Evolutionary conservation across 2,888 invertebrate species (phyloP), one percentile per base, ranked within the genome.

Genomic region (Habrosyne pyritoides): DNA sequence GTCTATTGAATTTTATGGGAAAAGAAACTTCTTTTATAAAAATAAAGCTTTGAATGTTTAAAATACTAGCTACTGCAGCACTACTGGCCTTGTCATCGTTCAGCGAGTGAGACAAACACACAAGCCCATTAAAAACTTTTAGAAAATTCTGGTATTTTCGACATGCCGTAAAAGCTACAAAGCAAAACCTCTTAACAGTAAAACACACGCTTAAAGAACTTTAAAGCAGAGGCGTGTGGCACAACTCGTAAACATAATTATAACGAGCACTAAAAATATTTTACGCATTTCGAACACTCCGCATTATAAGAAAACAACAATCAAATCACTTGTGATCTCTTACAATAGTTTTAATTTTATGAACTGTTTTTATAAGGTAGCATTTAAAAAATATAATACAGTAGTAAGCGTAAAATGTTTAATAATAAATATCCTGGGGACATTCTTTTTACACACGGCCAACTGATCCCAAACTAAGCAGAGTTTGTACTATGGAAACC

Each of bases 201-300:
- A 78, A 78, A 74, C 69, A 64, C 42, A 50, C 67, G 70, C 71
- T 69, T 68, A 70, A 72, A 73, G 56, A 60, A 55, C 58, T 72
- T 78, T 80, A 69, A 77, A 67, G 69, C 66, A 69, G 70, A 70
- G 63, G 75, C 75, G 78, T 75, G 77, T 71, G 73, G 71, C 67
- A 63, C 59, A 63, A 75, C 73, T 75, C 77, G 67, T 81, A 79
- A 80, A 79, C 64, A 66, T 80, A 79, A 81, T 78, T 79, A 77
- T 79, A 76, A 81, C 70, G 79, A 78, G 70, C 79, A 73, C 71
- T 79, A 71, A 80, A 60, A 70, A 60, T 64, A 67, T 72, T 78
- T 78, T 72, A 73, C 68, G 65, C 67, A 71, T 70, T 69, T 67
- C 60, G 71, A 70, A 66, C 68, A 72, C 74, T 71, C 55, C 62